Evolutionary conservation across 2,113 vertebrate genomes (phyloP), one percentile per base, ranked within the genome.

Genomic region (Lanius collurio): DNA sequence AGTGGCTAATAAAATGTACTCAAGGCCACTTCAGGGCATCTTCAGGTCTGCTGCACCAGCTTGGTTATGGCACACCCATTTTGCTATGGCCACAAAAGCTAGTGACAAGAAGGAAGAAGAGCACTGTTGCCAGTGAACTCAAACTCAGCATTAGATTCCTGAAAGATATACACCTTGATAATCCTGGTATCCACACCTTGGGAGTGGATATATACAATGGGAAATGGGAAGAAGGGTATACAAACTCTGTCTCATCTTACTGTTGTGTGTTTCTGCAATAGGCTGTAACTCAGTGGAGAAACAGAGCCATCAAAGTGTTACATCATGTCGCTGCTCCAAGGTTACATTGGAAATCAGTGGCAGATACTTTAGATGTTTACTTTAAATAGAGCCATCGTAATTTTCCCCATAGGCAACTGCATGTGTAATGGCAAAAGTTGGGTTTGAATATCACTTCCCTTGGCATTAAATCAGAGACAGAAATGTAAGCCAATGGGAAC

Each of bases 341-440:
- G 94, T 97, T 97, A 97, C 83, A 91, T 20, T 97, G 88, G 80
- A 92, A 97, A 81, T 94, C 22, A 4, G 69, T 87, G 84, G 76
- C 52, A 80, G 75, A 46, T 90, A 86, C 57, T 95, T 90, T 53
- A 92, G 82, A 95, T 92, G 76, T 96, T 92, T 95, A 70, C 94
- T 94, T 89, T 94, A 97, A 96, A 97, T 96, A 96, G 94, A 95
- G 64, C 27, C 87, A 92, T 60, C 71, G 71, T 78, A 77, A 95
- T 96, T 92, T 87, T 94, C 85, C 90, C 90, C 93, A 97, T 94
- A 96, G 93, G 90, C 89, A 94, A 94, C 68, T n/a, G 90, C 85
- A 93, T 95, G 73, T 90, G 94, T 94, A 92, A 96, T 96, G 94
- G 92, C 88, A 94, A 91, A 96, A 96, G 71, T 1, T 69, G 86